Evolutionary conservation across 2,797 vertebrate species (phyloP).

Genomic region (Martes flavigula): DNA sequence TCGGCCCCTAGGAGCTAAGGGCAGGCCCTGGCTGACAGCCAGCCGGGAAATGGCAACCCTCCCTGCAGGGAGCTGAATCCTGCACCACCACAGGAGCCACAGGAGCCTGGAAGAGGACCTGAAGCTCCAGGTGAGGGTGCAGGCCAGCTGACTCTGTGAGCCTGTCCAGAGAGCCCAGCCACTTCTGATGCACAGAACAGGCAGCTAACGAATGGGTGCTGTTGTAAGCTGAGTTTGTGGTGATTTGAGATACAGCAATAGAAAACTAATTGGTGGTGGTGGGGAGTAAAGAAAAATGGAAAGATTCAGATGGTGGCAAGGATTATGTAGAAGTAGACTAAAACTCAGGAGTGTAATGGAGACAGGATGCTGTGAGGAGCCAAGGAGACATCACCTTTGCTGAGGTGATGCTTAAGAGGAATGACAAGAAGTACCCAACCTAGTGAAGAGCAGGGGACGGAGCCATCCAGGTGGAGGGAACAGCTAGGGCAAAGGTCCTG

Average conservation of each 20-base stretch:
- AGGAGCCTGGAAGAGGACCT: background rate
- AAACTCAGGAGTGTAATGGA: background rate
- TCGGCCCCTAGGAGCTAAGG: background rate
- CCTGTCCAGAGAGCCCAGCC: background rate
- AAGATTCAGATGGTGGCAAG: background rate
- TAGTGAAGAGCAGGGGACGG: background rate
- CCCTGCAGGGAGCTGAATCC: background rate
- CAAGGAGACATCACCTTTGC: background rate
- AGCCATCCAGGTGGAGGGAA: background rate
- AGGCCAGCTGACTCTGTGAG: background rate
- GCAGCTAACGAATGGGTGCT: background rate
- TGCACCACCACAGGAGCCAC: background rate
- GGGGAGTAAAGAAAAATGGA: background rate
- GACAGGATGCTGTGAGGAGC: too few relatives aligned
- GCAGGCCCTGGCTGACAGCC: background rate
- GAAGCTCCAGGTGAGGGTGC: background rate
- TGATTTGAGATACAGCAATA: background rate
- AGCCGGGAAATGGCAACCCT: background rate
- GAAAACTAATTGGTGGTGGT: background rate
- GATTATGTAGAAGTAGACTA: background rate
- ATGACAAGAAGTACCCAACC: background rate
- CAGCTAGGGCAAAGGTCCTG: background rate
- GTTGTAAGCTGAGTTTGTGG: background rate
- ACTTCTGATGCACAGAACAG: background rate
- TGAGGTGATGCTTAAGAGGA: background rate